Base-by-base conservation (phyloP, 1,140 invertebrate species). In the Anagrus nilaparvatae region DNA sequence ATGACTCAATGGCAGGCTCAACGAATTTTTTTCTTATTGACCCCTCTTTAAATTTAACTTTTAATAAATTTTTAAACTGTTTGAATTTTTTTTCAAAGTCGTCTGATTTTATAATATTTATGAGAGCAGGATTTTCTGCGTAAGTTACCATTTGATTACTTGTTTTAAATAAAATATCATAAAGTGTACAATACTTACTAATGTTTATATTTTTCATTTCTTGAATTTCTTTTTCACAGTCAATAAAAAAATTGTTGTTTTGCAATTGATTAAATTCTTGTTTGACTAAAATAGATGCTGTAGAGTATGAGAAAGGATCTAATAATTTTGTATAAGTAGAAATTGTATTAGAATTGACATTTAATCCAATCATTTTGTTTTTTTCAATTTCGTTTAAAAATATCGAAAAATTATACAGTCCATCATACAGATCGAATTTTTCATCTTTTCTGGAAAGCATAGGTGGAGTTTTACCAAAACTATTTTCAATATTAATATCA, bases 171-270 rank as follows among this genome's bases (percentile, higher is more conserved):
- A 45, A 28, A 2, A 40, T 34, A 24, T 45, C 31, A 12, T 34
- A 35, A 3, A 45, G 17, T 5, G 30, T 32, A 5, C 13, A 32
- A 14, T 19, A 16, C 13, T 13, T 28, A 12, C 29, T 45, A 16
- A 45, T 34, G 21, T 32, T 45, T 13, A 35, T 13, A 28, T 13
- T 20, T 25, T 34, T 40, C 43, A 45, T 45, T 27, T 16, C 35
- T 18, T 45, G 36, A 13, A 45, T 33, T 33, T 45, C 43, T 27
- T 40, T 32, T 21, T 23, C 34, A 19, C 36, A 40, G 9, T 45
- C 30, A 4, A 21, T 5, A 14, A 45, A 18, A 20, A 45, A 40
- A 28, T 45, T 32, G 29, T 45, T 32, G 2, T 38, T 28, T 3
- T 14, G 24, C 37, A 14, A 16, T 23, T 21, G 21, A 23, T 27